Evolutionary conservation across 2,113 vertebrate genomes (phyloP), one percentile per base, ranked within the genome.

Genomic region (Pseudorectes ferrugineus): DNA sequence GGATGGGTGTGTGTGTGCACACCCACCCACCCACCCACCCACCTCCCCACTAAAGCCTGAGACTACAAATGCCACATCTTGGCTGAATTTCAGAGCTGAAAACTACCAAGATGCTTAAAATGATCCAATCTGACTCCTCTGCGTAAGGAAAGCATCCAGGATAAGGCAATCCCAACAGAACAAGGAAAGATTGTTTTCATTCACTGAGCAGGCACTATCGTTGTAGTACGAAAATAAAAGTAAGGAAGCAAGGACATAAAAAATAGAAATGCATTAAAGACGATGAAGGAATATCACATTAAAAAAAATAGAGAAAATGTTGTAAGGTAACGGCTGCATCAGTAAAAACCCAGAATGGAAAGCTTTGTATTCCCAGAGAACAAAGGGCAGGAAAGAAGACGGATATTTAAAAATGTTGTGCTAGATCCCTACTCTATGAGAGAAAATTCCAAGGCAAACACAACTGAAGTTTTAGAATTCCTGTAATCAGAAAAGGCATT

Each of bases 361-460:
- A 91, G 46, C 38, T 82, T 54, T 72, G 40, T 14, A 35, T n/a
- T 65, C 73, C 68, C 63, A 59, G 31, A 72, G 73, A 63, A 61
- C 11, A 43, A 67, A 36, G 65, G 63, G 29, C 1, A 79, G 54
- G 61, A 67, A 84, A 81, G 65, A 57, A 71, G 70, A 81, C 10
- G 71, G 62, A 54, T 25, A 11, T 36, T 29, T 7, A 6, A 51
- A 88, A 72, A 36, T 5, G 6, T 16, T 31, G 36, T 46, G 73
- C 40, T 59, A 57, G 81, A n/a, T 78, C 46, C 46, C 75, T 80
- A 51, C 48, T 87, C 61, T 74, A 8, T 2, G 4, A 85, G 65
- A 84, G 20, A 61, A 43, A 52, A 75, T 35, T 49, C 75, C 93
- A 83, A 96, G 81, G 92, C 93, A 93, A 92, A 77, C 49, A 77